Base-by-base conservation (phyloP, 2,888 invertebrate genomes). In the Scaptomyza parva region DNA sequence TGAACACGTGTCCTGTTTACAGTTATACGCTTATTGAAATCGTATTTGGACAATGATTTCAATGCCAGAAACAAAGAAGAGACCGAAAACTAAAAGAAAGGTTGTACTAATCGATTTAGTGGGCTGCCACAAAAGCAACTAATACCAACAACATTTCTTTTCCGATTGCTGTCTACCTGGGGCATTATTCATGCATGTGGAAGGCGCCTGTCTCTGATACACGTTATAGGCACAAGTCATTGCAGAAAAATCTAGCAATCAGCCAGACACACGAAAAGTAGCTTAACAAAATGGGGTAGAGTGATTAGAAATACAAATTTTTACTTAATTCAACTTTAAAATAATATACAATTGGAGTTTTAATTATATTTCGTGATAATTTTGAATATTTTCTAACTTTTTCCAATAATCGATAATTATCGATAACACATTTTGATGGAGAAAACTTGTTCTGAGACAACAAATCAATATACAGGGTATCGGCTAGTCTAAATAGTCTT, bases 21-120 rank as follows among this genome's bases (percentile, higher is more conserved):
- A 45, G 11, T 52, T 63, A 57, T 58, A 51, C 55, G 52, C 65
- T 74, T 70, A 66, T 74, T 70, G 66, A 63, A 75, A 58, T 75
- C 41, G 70, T 58, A 54, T 74, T 70, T 58, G 53, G 17, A 44
- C 60, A 51, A 50, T 51, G 24, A 26, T 44, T 20, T 37, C 45
- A 57, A 37, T 28, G 40, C 37, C 57, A 28, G 17, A 50, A 44
- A 22, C 35, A 44, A 39, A 48, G 35, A 51, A 12, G 7, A 30
- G 26, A 24, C 20, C 35, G 26, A 35, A 39, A 43, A 51, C 28
- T 20, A 12, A 33, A 24, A 35, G 37, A 11, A 18, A 18, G 17
- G 39, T 0, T 4, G 1, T 7, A 37, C 63, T 70, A 76, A 81
- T 84, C 84, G 81, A 84, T 78, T 84, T 73, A 81, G 78, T 70